A percentile compares a stretch with the other conserved stretches of the same genome.
Evolutionary conservation across 2,888 invertebrate genomes (phyloP).

Genomic region (Caenorhabditis becei): DNA sequence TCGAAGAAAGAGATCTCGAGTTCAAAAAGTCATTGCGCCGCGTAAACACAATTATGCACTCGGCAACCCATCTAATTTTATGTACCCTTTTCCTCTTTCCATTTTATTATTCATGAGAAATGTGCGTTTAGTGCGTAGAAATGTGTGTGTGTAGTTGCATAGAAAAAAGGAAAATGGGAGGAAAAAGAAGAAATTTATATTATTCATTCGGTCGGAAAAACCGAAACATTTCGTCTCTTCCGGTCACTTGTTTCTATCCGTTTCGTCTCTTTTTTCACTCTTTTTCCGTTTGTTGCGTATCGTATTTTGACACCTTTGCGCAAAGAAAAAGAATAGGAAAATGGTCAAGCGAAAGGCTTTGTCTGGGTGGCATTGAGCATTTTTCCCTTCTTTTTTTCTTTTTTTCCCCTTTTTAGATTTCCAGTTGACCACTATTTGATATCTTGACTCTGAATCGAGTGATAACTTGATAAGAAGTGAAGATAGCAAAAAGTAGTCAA

Average conservation of each 20-base stretch:
- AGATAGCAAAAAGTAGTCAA: no score
- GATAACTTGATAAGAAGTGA: no score
- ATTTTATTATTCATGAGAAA: constrained; percentile 33
- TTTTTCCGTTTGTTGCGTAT: constrained; percentile 25
- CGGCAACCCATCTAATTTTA: not conserved
- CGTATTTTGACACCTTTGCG: constrained; percentile 49
- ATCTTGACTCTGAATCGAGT: not conserved
- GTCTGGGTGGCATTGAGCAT: no score
- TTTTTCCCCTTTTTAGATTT: no score
- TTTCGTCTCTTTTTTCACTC: constrained; percentile 18
- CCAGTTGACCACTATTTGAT: not conserved
- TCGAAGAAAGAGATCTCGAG: no score
- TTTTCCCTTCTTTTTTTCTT: no score
- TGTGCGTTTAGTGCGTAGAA: not conserved
- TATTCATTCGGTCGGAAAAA: constrained; percentile 24
- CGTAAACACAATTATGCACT: constrained; percentile 36
- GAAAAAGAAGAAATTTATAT: no score
- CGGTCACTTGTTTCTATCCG: no score
- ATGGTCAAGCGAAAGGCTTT: constrained; percentile 41
- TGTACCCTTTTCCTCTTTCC: constrained; percentile 12
- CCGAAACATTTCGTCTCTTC: constrained; percentile 20
- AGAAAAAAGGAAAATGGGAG: no score
- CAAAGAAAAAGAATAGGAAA: constrained; percentile 10
- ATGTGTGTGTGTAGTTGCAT: not conserved
- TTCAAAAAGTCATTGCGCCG: no score